phyloP scores from a whole-genome alignment of 2,113 vertebrate species.

The Microtus montanus region DNA sequence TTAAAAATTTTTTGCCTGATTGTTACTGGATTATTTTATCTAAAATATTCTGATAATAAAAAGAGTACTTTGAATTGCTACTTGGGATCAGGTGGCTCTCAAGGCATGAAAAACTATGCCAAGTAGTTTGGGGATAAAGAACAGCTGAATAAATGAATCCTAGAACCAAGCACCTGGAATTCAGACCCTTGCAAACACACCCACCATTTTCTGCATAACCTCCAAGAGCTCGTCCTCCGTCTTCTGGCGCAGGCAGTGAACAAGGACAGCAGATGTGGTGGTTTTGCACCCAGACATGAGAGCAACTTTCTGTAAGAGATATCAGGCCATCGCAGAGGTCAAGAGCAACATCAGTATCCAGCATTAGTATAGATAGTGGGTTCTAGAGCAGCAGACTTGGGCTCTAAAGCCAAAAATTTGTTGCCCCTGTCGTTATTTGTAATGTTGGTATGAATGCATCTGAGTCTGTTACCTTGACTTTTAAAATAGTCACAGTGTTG shows the following conservation, averaged over 20 bases:
- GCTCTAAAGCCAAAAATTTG: not conserved
- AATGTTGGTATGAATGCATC: no score
- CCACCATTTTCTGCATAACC: not conserved
- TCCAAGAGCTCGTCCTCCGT: slow-evolving; percentile 59
- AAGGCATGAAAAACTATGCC: not conserved
- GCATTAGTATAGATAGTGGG: rapidly evolving
- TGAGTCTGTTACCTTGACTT: not conserved
- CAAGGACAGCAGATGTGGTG: slow-evolving; percentile 54
- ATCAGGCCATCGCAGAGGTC: not conserved
- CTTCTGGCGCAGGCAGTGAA: slow-evolving; percentile 72
- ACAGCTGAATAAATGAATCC: not conserved
- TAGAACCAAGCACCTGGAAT: rapidly evolving
- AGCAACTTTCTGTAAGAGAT: slow-evolving; percentile 46
- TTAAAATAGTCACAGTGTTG: not conserved
- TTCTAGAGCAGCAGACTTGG: not conserved
- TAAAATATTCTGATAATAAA: not conserved
- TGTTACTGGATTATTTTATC: not conserved
- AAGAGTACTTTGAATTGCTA: not conserved
- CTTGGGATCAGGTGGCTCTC: not conserved
- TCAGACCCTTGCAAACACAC: rapidly evolving
- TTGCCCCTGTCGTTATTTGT: not conserved
- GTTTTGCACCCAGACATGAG: slow-evolving; percentile 51
- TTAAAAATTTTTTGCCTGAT: not conserved
- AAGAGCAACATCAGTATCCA: not conserved
- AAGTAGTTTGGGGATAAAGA: not conserved